These are phyloP conservation scores for Tetraneura akinire DNA, from an alignment of 1,140 invertebrate genomes.

Conservation along the genomic window DNA sequence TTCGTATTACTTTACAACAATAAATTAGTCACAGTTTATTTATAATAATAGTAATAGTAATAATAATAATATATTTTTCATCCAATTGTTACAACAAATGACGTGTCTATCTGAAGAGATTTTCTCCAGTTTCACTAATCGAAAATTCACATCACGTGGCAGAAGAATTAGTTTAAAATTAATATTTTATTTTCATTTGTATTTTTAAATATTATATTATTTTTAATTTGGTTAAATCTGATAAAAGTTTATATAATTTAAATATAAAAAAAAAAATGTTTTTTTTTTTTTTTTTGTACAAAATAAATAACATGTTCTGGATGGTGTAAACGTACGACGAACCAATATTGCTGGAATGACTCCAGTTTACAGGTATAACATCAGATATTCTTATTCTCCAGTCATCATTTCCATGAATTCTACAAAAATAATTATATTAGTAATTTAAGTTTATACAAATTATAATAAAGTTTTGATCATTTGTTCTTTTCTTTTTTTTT, in stretches of 20 bases:
- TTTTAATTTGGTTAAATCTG: slow-evolving; percentile 22
- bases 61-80: background rate
- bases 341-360: slow-evolving; percentile 37
- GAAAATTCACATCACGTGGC: slow-evolving; percentile 1
- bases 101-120: slow-evolving; percentile 11
- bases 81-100: slow-evolving; percentile 35
- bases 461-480: too few relatives aligned
- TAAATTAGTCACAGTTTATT: slow-evolving; percentile 49
- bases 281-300: slow-evolving; percentile 32
- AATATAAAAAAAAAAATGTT: slow-evolving; percentile 19
- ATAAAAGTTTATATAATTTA: slow-evolving; percentile 26
- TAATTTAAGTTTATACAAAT: too few relatives aligned
- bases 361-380: background rate
- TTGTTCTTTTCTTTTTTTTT: too few relatives aligned
- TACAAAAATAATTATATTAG: slow-evolving; percentile 67
- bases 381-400: slow-evolving; percentile 70
- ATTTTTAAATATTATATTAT: slow-evolving; percentile 31
- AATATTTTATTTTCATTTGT: slow-evolving; percentile 14
- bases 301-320: slow-evolving; percentile 45
- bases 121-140: slow-evolving; percentile 30
- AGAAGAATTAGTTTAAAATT: slow-evolving; percentile 19
- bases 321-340: background rate
- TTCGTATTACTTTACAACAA: slow-evolving; percentile 25
- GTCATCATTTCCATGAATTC: slow-evolving; percentile 98
- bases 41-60: slow-evolving; percentile 24